phyloP scores from a whole-genome alignment of 2,888 invertebrate species.

The Capitulum mitella region DNA sequence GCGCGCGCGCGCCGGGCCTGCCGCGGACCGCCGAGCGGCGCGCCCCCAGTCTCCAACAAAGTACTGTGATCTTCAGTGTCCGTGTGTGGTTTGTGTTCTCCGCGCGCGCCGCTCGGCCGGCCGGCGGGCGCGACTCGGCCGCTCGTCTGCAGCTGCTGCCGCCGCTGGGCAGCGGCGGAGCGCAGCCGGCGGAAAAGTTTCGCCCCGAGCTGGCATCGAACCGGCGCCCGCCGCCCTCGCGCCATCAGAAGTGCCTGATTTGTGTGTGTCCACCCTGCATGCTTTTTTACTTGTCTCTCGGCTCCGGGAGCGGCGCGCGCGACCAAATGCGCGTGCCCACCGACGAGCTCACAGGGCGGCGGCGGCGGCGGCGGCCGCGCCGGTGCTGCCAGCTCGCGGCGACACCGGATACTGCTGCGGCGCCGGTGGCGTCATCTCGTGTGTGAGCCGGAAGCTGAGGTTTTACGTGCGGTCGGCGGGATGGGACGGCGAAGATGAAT shows the following conservation, averaged over 20 bases:
- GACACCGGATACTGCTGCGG: too few species aligned
- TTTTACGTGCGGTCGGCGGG: neutral
- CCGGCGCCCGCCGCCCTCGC: neutral
- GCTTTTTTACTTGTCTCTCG: neutral
- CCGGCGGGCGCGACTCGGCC: neutral
- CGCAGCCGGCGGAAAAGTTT: neutral
- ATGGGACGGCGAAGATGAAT: neutral
- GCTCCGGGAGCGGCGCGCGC: neutral
- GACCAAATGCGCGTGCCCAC: neutral
- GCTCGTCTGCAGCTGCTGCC: neutral
- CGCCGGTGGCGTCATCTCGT: neutral
- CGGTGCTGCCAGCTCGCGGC: neutral
- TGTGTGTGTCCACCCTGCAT: neutral
- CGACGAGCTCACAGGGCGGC: too few species aligned
- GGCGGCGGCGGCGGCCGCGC: neutral
- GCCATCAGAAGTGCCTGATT: slow-evolving; percentile 11
- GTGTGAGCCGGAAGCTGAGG: neutral
- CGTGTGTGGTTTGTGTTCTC: neutral
- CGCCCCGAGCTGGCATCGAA: neutral
- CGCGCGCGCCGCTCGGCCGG: neutral
- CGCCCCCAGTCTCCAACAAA: slow-evolving; percentile 46
- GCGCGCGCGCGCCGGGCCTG: neutral
- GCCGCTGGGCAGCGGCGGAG: neutral
- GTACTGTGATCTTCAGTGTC: slow-evolving; percentile 6
- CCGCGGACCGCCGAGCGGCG: slow-evolving; percentile 49